Evolutionary conservation across 2,888 invertebrate genomes (phyloP).

Genomic region (Drosophila fulvimacula): DNA sequence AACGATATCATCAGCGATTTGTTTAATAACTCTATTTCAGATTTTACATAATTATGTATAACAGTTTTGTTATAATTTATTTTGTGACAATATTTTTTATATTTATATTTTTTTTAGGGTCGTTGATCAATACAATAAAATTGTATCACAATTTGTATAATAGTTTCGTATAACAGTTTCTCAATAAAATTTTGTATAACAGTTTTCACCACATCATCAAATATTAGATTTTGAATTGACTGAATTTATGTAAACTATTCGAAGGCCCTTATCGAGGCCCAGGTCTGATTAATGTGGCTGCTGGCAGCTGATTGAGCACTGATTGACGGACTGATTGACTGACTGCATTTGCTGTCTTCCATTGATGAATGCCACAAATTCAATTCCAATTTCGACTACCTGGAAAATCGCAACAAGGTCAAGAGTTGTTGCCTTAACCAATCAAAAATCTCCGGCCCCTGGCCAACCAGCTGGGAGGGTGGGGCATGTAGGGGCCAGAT

Average conservation of each 20-base stretch:
- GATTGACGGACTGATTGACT: constrained; percentile 26
- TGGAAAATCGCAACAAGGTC: constrained; percentile 39
- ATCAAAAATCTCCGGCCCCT: constrained; percentile 22
- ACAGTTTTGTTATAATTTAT: too few relatives aligned
- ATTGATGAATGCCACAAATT: constrained; percentile 47
- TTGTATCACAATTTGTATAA: background rate
- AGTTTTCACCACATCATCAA: background rate
- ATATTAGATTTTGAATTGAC: background rate
- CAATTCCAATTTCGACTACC: constrained; percentile 19
- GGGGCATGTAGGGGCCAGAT: background rate
- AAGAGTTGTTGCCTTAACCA: constrained; percentile 28
- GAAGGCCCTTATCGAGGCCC: background rate
- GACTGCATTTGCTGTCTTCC: constrained; percentile 18
- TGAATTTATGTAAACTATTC: constrained; percentile 7
- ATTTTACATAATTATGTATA: background rate
- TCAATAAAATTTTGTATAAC: background rate
- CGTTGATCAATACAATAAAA: background rate
- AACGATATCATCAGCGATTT: too few relatives aligned
- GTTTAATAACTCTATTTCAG: too few relatives aligned
- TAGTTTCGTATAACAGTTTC: background rate
- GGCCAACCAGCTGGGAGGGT: background rate
- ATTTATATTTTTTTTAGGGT: too few relatives aligned
- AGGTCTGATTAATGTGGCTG: constrained; percentile 31
- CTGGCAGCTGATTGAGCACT: constrained; percentile 30
- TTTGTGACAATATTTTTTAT: too few relatives aligned